phyloP scores from a whole-genome alignment of 1,140 invertebrate species.

The Bactericera cockerelli region DNA sequence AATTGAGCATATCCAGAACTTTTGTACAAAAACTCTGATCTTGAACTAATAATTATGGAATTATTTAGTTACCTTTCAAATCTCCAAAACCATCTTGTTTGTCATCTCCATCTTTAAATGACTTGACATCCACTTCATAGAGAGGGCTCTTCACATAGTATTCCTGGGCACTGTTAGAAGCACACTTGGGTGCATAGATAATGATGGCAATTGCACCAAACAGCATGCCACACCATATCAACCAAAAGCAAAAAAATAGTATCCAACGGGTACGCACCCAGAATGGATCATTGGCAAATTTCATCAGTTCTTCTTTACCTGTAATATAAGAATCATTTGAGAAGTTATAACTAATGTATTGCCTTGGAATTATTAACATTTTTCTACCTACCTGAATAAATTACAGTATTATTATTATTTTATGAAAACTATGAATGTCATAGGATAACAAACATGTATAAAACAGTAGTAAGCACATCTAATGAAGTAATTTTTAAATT shows the following conservation, averaged over 20 bases:
- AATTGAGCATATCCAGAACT: no score
- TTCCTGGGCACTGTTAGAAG: slow-evolving; percentile 42
- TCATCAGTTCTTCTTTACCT: slow-evolving; percentile 75
- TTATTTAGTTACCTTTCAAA: slow-evolving; percentile 34
- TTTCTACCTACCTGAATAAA: no score
- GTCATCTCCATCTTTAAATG: slow-evolving; percentile 36
- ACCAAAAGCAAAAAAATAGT: slow-evolving; percentile 73
- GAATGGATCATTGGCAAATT: slow-evolving; percentile 80
- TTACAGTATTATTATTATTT: no score
- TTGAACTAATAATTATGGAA: no score
- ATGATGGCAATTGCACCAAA: slow-evolving; percentile 70
- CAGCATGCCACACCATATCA: slow-evolving; percentile 70
- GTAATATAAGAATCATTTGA: no score
- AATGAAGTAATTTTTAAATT: no score
- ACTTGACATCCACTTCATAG: slow-evolving; percentile 37
- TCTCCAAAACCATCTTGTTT: slow-evolving; percentile 32
- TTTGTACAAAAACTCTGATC: no score
- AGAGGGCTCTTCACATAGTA: slow-evolving; percentile 50
- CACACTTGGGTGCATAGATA: slow-evolving; percentile 65
- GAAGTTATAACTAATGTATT: no score
- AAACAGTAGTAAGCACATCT: no score
- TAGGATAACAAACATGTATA: no score
- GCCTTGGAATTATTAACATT: no score
- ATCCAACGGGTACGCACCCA: slow-evolving; percentile 74
- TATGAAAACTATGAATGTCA: no score